Evolutionary conservation across 1,140 invertebrate species (phyloP).

Genomic region (Andricus grossulariae): DNA sequence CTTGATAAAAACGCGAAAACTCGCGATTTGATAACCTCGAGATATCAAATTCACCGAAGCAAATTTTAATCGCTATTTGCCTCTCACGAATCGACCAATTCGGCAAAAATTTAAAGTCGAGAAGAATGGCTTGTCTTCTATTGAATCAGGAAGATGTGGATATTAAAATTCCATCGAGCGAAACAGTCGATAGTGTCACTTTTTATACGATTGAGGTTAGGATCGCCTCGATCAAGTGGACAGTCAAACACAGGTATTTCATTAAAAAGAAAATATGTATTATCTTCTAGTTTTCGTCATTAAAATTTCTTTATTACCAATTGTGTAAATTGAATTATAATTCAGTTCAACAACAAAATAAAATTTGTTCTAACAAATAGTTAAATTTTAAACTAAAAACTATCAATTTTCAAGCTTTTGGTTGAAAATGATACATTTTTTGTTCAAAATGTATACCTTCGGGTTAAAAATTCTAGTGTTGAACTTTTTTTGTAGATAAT

Average conservation of each 20-base stretch:
- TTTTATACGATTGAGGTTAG: conserved; percentile 83
- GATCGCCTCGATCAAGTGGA: conserved; percentile 86
- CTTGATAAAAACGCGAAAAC: not conserved
- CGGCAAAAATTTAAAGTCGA: conserved; percentile 6
- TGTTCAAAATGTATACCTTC: too few relatives aligned
- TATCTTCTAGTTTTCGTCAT: not conserved
- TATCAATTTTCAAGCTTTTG: too few relatives aligned
- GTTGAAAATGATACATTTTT: too few relatives aligned
- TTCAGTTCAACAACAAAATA: too few relatives aligned
- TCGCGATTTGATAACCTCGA: too few relatives aligned
- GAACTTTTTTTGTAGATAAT: too few relatives aligned
- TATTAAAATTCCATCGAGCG: conserved; percentile 78
- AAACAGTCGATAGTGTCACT: conserved; percentile 78
- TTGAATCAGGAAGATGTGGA: conserved; percentile 77
- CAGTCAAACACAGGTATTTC: conserved; percentile 80
- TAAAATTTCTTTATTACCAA: too few relatives aligned
- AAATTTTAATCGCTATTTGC: not conserved
- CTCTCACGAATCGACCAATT: not conserved
- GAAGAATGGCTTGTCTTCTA: conserved; percentile 80
- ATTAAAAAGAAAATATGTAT: not conserved
- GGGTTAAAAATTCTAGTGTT: too few relatives aligned
- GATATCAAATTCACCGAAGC: not conserved
- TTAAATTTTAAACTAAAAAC: too few relatives aligned
- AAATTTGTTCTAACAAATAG: too few relatives aligned
- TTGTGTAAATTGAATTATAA: too few relatives aligned